Evolutionary conservation across 2,113 vertebrate species (phyloP), one percentile per base, ranked within the genome.

Genomic region (Jaculus jaculus): DNA sequence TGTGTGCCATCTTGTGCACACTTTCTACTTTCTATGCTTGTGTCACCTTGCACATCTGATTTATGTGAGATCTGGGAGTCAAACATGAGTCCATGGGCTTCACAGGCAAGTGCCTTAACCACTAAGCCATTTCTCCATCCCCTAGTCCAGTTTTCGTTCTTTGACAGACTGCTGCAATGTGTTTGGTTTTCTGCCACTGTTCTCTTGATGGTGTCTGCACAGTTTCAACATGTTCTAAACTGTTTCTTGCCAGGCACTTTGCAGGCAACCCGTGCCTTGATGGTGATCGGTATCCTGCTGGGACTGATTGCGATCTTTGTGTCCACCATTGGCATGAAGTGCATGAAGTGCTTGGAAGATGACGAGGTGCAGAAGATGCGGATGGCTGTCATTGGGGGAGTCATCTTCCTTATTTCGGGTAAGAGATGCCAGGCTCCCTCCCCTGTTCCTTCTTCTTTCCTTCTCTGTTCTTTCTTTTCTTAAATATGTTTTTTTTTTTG

Each of bases 291-390:
- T 75, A 98, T 99, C 75, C 90, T 99, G 18, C 63, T 99, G 87
- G 99, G 99, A 21, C 95, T 98, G 5, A 66, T 99, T 0, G 99
- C 97, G 0, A 58, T 98, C 12, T 93, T 99, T n/a, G 95, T 99
- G 82, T 97, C 99, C 82, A 97, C 98, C 2, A 68, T 98, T 5
- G 99, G 99, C 20, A 99, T 99, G 99, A 99, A 99, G 75, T 99
- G 99, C 95, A 99, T 99, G 92, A 99, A 97, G 84, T 99, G 99
- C 93, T 93, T 99, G 97, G 99, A 99, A 3, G 98, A 97, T 0
- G 98, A 98, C 21, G 89, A 98, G 18, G 95, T 97, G 34, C 98
- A 97, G 95, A 99, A 99, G 96, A 97, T 98, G 89, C 84, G 94
- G 16, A 98, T 98, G 96, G 98, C 98, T 23, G 95, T 99, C 77